A percentile compares a stretch with the other conserved stretches of the same genome.
Evolutionary conservation across 2,888 invertebrate genomes (phyloP).

Genomic region (Thera obeliscata): DNA sequence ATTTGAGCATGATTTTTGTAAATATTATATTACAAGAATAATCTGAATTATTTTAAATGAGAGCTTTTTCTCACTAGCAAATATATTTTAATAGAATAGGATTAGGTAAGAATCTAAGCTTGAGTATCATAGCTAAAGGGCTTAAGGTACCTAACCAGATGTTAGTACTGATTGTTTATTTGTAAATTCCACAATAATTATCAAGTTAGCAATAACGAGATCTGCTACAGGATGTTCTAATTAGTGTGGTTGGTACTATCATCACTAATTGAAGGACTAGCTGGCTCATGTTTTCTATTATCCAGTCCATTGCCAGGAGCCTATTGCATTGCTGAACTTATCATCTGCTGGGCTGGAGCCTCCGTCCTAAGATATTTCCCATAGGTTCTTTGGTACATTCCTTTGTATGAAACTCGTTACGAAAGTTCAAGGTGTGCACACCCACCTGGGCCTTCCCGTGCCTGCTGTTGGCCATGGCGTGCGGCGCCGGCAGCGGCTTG

Average conservation of each 20-base stretch:
- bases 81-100: too few relatives aligned
- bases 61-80: too few relatives aligned
- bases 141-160: neutral
- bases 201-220: conserved; percentile 17
- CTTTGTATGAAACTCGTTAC: conserved; percentile 5
- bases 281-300: conserved; percentile 5
- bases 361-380: neutral
- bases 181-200: conserved; percentile 19
- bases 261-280: conserved; percentile 12
- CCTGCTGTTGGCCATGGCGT: conserved; percentile 82
- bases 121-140: neutral
- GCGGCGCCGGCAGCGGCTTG: conserved; percentile 84
- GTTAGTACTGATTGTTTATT: neutral
- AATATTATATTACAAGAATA: too few relatives aligned
- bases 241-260: conserved; percentile 25
- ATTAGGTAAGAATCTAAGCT: too few relatives aligned
- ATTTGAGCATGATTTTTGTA: too few relatives aligned
- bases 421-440: conserved; percentile 28
- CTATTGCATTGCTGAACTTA: neutral
- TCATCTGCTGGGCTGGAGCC: conserved; percentile 14
- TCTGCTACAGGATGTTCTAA: conserved; percentile 39
- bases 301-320: conserved; percentile 5
- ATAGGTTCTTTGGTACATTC: neutral
- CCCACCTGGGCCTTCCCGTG: conserved; percentile 89
- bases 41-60: too few relatives aligned